Evolutionary conservation across 2,888 invertebrate species (phyloP), one percentile per base, ranked within the genome.

Genomic region (Chaitophorus viminalis): DNA sequence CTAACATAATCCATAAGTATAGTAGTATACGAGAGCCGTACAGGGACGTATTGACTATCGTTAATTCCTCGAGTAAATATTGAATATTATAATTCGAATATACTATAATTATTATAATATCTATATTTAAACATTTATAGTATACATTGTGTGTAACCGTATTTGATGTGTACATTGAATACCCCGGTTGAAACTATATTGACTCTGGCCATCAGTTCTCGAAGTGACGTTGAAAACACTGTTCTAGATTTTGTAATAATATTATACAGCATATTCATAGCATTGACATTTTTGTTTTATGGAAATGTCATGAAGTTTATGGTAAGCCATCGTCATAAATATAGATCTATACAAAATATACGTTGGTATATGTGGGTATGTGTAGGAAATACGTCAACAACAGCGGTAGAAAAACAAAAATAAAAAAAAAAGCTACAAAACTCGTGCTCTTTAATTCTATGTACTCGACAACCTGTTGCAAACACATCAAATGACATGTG

Each of bases 271-370:
- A 36, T 36, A 65, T 65, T 79, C 17, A 79, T 36, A 17, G 17
- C 0, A 36, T 60, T 65, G 60, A 60, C n/a, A 25, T 60, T 79
- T 77, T 77, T 31, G 14, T 77, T 79, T 79, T n/a, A 60, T 79
- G 33, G 33, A 36, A 54, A 65, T 65, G 33, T 17, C 36, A 60
- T 14, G 17, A n/a, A 52, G 60, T 60, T 68, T 33, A 60, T 33
- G 3, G 3, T 3, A 17, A 60, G 33, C 33, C 17, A 36, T 54
- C 33, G 25, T 54, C 33, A 33, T 3, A n/a, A 54, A 25, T 36
- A 60, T 33, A 79, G n/a, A 79, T 79, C 5, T 33, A n/a, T n/a
- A 78, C 25, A n/a, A 33, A 72, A 21, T 0, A 2, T 33, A 11
- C 46, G 46, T 46, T n/a, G n/a, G n/a, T n/a, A 36, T 36, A 14